Evolutionary conservation across 2,888 invertebrate species (phyloP).

Genomic region (Phaonia tiefii): DNA sequence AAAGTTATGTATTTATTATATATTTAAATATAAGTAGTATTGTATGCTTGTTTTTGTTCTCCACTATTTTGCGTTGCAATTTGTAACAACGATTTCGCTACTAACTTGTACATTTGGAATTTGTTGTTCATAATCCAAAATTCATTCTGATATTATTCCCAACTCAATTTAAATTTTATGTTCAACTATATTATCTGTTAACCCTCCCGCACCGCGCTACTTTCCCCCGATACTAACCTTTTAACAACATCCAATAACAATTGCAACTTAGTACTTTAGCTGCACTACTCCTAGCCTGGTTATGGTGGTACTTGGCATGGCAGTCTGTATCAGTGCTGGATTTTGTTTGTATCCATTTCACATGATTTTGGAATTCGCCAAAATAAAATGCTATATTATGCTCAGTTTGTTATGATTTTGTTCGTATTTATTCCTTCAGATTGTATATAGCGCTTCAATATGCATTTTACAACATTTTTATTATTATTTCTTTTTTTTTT

Average conservation of each 20-base stretch:
- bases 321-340: neutral
- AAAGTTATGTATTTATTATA: too few species aligned
- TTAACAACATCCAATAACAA: conserved; percentile 17
- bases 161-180: conserved; percentile 33
- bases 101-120: neutral
- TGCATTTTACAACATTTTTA: neutral
- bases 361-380: conserved; percentile 32
- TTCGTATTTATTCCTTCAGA: neutral
- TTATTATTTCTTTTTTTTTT: too few species aligned
- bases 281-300: too few species aligned
- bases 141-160: neutral
- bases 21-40: neutral
- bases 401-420: too few species aligned
- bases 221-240: conserved; percentile 7
- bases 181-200: conserved; percentile 18
- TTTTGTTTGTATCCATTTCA: conserved; percentile 26
- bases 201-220: neutral
- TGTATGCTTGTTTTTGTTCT: too few species aligned
- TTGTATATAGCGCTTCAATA: neutral
- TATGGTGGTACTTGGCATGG: conserved; percentile 9
- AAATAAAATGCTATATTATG: neutral
- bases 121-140: conserved; percentile 6
- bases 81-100: neutral
- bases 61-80: neutral
- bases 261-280: neutral